A percentile compares a stretch with the other conserved stretches of the same genome.
Evolutionary conservation across 2,113 vertebrate genomes (phyloP).

Genomic region (Pollachius pollachius): DNA sequence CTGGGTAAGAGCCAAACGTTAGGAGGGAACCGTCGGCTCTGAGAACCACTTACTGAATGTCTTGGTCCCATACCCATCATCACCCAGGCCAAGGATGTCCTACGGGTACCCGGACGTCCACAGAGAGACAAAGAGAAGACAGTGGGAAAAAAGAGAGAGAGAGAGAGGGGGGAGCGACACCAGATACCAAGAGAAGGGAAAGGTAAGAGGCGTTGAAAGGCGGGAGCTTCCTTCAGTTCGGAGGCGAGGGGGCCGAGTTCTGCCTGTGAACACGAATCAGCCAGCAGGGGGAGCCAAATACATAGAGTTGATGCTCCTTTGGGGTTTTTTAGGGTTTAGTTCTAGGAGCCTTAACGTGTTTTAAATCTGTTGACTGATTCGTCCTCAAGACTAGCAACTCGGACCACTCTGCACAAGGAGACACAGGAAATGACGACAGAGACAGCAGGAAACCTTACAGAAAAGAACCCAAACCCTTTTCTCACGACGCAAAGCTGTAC

Average conservation of each 20-base stretch:
- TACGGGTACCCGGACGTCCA: slow-evolving; percentile 82
- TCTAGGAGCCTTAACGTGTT: neutral
- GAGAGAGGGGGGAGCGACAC: slow-evolving; percentile 11
- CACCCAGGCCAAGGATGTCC: slow-evolving; percentile 98
- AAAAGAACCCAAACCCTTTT: slow-evolving; percentile 46
- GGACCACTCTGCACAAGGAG: slow-evolving; percentile 35
- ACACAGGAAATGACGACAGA: slow-evolving; percentile 59
- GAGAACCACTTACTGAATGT: slow-evolving; percentile 96
- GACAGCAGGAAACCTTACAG: slow-evolving; percentile 65
- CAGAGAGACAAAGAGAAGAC: slow-evolving; percentile 80
- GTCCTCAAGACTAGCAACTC: slow-evolving; percentile 11
- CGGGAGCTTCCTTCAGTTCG: slow-evolving; percentile 66
- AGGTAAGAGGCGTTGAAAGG: slow-evolving; percentile 82
- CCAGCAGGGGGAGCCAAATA: slow-evolving; percentile 43
- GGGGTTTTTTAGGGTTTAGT: neutral
- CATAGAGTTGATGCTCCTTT: neutral
- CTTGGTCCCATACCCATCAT: slow-evolving; percentile 99
- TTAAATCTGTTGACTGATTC: slow-evolving; percentile 24
- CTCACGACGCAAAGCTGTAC: slow-evolving; percentile 53
- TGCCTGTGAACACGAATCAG: slow-evolving; percentile 9
- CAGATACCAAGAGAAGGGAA: slow-evolving; percentile 78
- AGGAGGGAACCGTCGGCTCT: slow-evolving; percentile 58
- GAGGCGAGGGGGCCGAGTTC: slow-evolving; percentile 63
- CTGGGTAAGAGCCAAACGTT: slow-evolving; percentile 18
- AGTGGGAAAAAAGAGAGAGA: slow-evolving; percentile 80